These are phyloP conservation scores for Intellagama lesueurii DNA, from an alignment of 2,797 vertebrate species.

Conservation along the genomic window DNA sequence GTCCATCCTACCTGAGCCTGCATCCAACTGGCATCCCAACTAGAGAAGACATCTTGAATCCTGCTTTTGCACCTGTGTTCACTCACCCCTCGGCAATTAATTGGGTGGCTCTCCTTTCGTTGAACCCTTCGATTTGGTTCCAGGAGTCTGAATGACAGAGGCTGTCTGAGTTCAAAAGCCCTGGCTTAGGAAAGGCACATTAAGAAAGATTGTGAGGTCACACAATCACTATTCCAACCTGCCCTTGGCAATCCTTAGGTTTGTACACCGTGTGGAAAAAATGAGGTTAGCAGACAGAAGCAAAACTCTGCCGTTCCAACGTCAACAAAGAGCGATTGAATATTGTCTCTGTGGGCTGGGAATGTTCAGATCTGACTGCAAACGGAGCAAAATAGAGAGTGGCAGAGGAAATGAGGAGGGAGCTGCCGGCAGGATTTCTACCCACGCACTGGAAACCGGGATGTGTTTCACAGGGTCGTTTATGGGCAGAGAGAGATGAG, in stretches of 20 bases:
- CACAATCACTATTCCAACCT: not conserved
- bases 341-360: slow-evolving; percentile 8
- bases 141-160: not conserved
- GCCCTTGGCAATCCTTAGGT: not conserved
- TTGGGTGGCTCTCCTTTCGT: too few relatives aligned
- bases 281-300: slow-evolving; percentile 14
- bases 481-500: not conserved
- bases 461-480: not conserved
- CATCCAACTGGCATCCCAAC: too few relatives aligned
- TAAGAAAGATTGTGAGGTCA: not conserved
- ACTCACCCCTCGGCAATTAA: too few relatives aligned
- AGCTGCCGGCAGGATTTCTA: not conserved
- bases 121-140: not conserved
- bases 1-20: too few relatives aligned
- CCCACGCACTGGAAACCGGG: slow-evolving; percentile 16
- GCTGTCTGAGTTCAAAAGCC: not conserved
- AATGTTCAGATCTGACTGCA: not conserved
- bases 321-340: slow-evolving; percentile 1
- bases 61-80: too few relatives aligned
- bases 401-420: slow-evolving; percentile 8
- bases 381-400: not conserved
- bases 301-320: slow-evolving; percentile 13
- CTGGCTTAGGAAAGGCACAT: not conserved
- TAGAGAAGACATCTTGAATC: too few relatives aligned
- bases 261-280: not conserved